Evolutionary conservation across 2,113 vertebrate species (phyloP).

Genomic region (Lepus timidus): DNA sequence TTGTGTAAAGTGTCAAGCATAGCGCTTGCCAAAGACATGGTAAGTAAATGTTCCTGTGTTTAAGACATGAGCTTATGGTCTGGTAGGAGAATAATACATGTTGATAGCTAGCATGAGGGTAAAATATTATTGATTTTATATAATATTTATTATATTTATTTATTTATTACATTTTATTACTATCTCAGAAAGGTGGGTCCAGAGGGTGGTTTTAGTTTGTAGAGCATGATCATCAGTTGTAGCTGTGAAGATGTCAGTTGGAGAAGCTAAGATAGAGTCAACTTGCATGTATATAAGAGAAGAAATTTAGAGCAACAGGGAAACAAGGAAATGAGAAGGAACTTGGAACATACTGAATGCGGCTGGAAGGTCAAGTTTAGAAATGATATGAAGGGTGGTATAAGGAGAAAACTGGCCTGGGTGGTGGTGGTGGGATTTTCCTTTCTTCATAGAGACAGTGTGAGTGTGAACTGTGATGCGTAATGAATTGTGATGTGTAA

Average conservation of each 20-base stretch:
- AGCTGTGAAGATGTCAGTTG: not conserved
- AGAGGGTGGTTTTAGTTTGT: not conserved
- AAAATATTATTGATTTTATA: not conserved
- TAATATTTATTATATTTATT: not conserved
- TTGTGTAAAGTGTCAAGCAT: not conserved
- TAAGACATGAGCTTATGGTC: not conserved
- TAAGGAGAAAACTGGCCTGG: not conserved
- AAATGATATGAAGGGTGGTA: not conserved
- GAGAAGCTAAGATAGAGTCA: not conserved
- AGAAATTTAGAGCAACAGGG: not conserved
- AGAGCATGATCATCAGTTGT: not conserved
- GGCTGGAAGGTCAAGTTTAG: not conserved
- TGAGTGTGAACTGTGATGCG: not conserved
- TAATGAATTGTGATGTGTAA: not conserved
- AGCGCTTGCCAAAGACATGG: not conserved
- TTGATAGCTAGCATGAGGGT: not conserved
- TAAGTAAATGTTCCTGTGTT: constrained; percentile 3
- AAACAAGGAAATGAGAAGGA: not conserved
- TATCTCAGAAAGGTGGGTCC: not conserved
- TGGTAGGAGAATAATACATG: not conserved
- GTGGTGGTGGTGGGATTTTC: not conserved
- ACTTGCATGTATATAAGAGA: not conserved
- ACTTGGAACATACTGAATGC: not conserved
- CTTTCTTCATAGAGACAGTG: not conserved
- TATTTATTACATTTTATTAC: not conserved